Conservation (phyloP, 2,888 invertebrate genomes). For the Heliconius ismenius region DNA sequence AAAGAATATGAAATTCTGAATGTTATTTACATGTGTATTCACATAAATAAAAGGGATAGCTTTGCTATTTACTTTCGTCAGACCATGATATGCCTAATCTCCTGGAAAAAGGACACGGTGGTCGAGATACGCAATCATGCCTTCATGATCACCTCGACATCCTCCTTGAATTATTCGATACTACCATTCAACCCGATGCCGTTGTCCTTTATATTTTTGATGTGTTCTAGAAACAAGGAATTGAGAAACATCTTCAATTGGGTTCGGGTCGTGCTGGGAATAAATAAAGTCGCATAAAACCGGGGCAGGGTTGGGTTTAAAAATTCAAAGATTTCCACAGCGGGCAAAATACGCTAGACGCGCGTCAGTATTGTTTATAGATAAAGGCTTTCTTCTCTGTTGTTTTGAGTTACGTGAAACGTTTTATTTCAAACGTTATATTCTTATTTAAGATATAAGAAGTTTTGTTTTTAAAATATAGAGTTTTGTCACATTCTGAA, state of each 20-base stretch:
- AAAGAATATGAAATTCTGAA: slow-evolving; percentile 49
- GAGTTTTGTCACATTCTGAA: background rate
- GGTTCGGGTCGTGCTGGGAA: slow-evolving; percentile 36
- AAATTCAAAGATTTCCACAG: slow-evolving; percentile 21
- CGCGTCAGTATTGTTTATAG: slow-evolving; percentile 21
- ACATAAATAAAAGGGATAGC: slow-evolving; percentile 65
- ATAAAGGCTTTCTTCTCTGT: slow-evolving; percentile 13
- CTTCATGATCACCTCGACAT: slow-evolving; percentile 42
- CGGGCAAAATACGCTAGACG: slow-evolving; percentile 8
- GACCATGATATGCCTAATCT: slow-evolving; percentile 73
- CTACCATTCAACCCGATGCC: slow-evolving; percentile 43
- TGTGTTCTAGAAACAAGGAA: slow-evolving; percentile 32
- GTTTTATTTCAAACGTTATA: slow-evolving; percentile 40
- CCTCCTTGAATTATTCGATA: slow-evolving; percentile 42
- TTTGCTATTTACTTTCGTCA: slow-evolving; percentile 60
- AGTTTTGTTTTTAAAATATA: background rate
- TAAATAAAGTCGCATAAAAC: slow-evolving; percentile 33
- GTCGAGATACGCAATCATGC: slow-evolving; percentile 49
- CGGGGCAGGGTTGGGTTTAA: slow-evolving; percentile 20
- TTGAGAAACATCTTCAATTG: slow-evolving; percentile 40
- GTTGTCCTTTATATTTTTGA: slow-evolving; percentile 45
- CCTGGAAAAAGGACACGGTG: slow-evolving; percentile 64
- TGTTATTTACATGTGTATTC: slow-evolving; percentile 73
- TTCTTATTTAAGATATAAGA: background rate
- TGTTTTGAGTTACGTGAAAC: slow-evolving; percentile 38